phyloP scores from a whole-genome alignment of 2,113 vertebrate species.

The Anthoscopus minutus region DNA sequence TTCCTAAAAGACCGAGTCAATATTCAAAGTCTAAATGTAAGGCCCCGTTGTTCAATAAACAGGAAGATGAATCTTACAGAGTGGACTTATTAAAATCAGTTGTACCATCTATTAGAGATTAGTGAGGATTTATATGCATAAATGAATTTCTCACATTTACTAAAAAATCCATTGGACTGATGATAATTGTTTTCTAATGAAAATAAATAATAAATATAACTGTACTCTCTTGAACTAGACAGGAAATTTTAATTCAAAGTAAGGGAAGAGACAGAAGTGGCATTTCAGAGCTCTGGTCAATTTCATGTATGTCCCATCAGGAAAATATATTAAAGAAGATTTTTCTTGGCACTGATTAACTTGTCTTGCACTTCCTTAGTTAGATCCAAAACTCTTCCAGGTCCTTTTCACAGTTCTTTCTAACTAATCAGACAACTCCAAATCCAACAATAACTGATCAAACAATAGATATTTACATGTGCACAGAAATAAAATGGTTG shows the following conservation, averaged over 20 bases:
- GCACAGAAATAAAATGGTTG: background rate
- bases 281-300: background rate
- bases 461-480: background rate
- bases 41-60: background rate
- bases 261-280: background rate
- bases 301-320: background rate
- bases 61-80: slow-evolving; percentile 42
- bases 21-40: slow-evolving; percentile 32
- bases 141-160: background rate
- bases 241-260: background rate
- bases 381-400: background rate
- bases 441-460: background rate
- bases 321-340: background rate
- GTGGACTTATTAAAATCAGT: slow-evolving; percentile 44
- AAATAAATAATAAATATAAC: background rate
- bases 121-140: slow-evolving; percentile 7
- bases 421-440: background rate
- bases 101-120: slow-evolving; percentile 46
- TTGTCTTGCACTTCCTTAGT: background rate
- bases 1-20: slow-evolving; percentile 19
- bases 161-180: background rate
- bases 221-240: background rate
- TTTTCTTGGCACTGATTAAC: background rate
- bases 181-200: background rate
- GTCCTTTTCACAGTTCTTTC: background rate